phyloP scores from a whole-genome alignment of 2,888 invertebrate genomes.

The Mongoloraphidia duomilia region DNA sequence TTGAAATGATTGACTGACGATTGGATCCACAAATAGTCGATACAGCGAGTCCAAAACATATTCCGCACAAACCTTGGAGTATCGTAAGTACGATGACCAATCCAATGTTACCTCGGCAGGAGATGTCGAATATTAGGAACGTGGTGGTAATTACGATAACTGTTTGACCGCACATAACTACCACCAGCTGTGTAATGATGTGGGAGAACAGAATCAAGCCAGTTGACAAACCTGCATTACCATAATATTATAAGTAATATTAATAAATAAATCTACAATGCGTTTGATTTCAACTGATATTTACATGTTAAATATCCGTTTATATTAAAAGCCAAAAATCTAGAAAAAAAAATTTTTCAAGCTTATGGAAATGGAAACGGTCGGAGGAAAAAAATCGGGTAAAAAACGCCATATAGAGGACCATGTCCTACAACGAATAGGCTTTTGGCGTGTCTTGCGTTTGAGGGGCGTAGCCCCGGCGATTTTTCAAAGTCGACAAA shows the following conservation, averaged over 20 bases:
- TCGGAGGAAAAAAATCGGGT: too few relatives aligned
- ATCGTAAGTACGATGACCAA: slow-evolving; percentile 76
- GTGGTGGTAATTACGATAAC: slow-evolving; percentile 81
- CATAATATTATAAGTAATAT: background rate
- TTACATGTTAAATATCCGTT: too few relatives aligned
- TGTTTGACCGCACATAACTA: slow-evolving; percentile 90
- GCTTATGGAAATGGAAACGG: too few relatives aligned
- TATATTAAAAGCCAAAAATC: too few relatives aligned
- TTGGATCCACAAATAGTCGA: slow-evolving; percentile 85
- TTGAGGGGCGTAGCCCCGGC: too few relatives aligned
- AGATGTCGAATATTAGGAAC: slow-evolving; percentile 78
- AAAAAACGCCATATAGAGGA: too few relatives aligned
- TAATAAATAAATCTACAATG: too few relatives aligned
- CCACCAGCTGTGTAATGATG: slow-evolving; percentile 84
- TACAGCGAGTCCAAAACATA: slow-evolving; percentile 93
- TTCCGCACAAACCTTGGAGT: slow-evolving; percentile 84
- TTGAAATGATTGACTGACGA: slow-evolving; percentile 82
- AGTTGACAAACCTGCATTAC: slow-evolving; percentile 60
- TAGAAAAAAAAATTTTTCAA: too few relatives aligned
- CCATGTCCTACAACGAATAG: too few relatives aligned
- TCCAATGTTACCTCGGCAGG: slow-evolving; percentile 75
- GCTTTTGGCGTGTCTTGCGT: too few relatives aligned
- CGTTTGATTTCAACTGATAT: too few relatives aligned
- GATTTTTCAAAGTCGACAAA: too few relatives aligned
- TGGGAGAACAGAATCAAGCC: slow-evolving; percentile 88